Conservation (phyloP, 2,888 invertebrate species). For the Aleiodes alternator region DNA sequence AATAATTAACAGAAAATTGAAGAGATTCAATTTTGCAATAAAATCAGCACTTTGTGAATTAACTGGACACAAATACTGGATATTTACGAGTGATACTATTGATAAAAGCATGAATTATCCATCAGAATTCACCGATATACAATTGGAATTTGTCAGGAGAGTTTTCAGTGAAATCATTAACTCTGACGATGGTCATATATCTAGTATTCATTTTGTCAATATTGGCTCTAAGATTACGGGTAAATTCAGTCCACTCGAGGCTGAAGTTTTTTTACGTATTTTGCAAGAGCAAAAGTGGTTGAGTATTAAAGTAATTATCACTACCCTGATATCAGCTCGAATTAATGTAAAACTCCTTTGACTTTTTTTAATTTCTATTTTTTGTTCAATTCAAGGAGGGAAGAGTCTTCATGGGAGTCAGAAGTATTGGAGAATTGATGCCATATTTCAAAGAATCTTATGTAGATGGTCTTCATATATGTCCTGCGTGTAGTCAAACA, state of each 20-base stretch:
- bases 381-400: conserved; percentile 61
- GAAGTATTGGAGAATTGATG: conserved; percentile 68
- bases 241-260: conserved; percentile 59
- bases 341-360: too few relatives aligned
- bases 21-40: conserved; percentile 63
- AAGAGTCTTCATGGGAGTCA: conserved; percentile 66
- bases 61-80: conserved; percentile 67
- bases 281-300: conserved; percentile 64
- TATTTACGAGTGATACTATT: conserved; percentile 59
- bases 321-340: too few relatives aligned
- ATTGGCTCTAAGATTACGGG: conserved; percentile 56
- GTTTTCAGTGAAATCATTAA: conserved; percentile 65
- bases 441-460: conserved; percentile 68
- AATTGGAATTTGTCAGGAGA: conserved; percentile 62
- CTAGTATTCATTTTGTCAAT: conserved; percentile 65
- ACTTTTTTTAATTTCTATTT: background rate
- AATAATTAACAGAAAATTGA: conserved; percentile 64
- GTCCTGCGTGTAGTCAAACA: conserved; percentile 66
- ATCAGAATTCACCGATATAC: conserved; percentile 58
- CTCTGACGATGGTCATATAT: conserved; percentile 56
- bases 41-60: conserved; percentile 65
- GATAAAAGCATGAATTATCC: conserved; percentile 61
- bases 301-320: conserved; percentile 57
- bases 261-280: conserved; percentile 61
- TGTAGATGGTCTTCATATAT: conserved; percentile 60